Conservation (phyloP, 2,888 invertebrate species). For the Tiliacea aurago region DNA sequence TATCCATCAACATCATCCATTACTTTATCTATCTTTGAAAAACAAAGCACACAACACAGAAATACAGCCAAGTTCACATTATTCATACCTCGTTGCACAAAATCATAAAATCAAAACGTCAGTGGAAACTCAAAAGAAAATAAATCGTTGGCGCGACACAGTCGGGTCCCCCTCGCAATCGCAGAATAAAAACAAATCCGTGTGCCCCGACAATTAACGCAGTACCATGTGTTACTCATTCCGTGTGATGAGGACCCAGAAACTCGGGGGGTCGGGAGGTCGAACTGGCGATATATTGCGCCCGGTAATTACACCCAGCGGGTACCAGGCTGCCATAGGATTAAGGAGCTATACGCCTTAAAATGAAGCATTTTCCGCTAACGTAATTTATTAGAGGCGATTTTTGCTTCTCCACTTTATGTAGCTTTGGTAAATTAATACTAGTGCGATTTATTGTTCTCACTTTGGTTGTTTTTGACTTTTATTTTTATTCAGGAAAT, state of each 20-base stretch:
- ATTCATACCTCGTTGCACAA: slow-evolving; percentile 39
- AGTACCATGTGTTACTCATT: slow-evolving; percentile 86
- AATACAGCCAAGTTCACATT: slow-evolving; percentile 1
- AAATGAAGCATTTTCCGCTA: slow-evolving; percentile 83
- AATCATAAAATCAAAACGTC: slow-evolving; percentile 52
- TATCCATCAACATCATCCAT: not conserved
- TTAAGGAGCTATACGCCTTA: slow-evolving; percentile 84
- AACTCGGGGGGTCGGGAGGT: slow-evolving; percentile 69
- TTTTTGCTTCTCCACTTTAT: slow-evolving; percentile 74
- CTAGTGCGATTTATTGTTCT: slow-evolving; percentile 61
- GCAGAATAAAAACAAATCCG: slow-evolving; percentile 85
- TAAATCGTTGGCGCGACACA: slow-evolving; percentile 67
- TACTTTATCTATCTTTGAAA: not conserved
- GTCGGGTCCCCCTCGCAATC: slow-evolving; percentile 72
- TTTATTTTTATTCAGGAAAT: slow-evolving; percentile 44
- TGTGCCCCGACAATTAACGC: slow-evolving; percentile 85
- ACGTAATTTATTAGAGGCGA: slow-evolving; percentile 77
- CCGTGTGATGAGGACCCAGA: slow-evolving; percentile 81
- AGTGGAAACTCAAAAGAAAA: slow-evolving; percentile 57
- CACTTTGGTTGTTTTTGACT: slow-evolving; percentile 49
- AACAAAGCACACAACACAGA: not conserved
- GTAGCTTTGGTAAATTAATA: slow-evolving; percentile 71
- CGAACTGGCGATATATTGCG: slow-evolving; percentile 83
- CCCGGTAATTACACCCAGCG: slow-evolving; percentile 85
- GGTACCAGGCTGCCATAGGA: slow-evolving; percentile 82